Conservation (phyloP, 2,888 invertebrate species). For the Notodonta dromedarius region DNA sequence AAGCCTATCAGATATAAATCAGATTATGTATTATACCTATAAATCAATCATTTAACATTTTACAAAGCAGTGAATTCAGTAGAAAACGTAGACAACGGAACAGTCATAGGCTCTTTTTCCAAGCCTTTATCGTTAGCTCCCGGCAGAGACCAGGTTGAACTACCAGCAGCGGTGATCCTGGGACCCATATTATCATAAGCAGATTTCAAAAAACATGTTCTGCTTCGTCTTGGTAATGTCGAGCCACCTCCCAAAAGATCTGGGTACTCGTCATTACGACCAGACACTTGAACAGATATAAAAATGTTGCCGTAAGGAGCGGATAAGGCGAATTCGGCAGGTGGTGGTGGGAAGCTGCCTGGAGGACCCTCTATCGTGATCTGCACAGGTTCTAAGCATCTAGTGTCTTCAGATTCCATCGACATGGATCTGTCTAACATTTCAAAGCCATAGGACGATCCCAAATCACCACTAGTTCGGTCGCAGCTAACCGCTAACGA, state of each 20-base stretch:
- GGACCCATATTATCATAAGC: conserved; percentile 96
- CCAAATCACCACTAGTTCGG: conserved; percentile 87
- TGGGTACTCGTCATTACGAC: conserved; percentile 89
- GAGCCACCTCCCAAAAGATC: conserved; percentile 87
- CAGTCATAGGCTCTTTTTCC: conserved; percentile 52
- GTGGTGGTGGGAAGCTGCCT: conserved; percentile 73
- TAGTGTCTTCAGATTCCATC: conserved; percentile 76
- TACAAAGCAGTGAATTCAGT: conserved; percentile 79
- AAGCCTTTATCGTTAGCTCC: conserved; percentile 71
- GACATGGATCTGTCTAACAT: conserved; percentile 81
- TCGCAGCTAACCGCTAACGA: conserved; percentile 87
- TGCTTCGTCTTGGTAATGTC: conserved; percentile 79
- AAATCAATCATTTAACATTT: conserved; percentile 23
- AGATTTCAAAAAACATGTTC: conserved; percentile 83
- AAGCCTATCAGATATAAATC: too few species aligned
- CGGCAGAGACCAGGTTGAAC: conserved; percentile 93
- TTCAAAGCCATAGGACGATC: conserved; percentile 78
- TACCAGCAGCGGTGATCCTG: conserved; percentile 94
- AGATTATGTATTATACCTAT: not conserved
- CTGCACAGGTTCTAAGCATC: conserved; percentile 84
- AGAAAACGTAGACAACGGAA: conserved; percentile 73
- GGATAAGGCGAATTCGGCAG: conserved; percentile 78
- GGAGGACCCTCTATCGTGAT: conserved; percentile 84
- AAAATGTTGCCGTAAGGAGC: conserved; percentile 89
- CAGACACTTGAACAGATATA: conserved; percentile 92